Conservation (phyloP, 2,797 vertebrate species). For the Carduelis carduelis region DNA sequence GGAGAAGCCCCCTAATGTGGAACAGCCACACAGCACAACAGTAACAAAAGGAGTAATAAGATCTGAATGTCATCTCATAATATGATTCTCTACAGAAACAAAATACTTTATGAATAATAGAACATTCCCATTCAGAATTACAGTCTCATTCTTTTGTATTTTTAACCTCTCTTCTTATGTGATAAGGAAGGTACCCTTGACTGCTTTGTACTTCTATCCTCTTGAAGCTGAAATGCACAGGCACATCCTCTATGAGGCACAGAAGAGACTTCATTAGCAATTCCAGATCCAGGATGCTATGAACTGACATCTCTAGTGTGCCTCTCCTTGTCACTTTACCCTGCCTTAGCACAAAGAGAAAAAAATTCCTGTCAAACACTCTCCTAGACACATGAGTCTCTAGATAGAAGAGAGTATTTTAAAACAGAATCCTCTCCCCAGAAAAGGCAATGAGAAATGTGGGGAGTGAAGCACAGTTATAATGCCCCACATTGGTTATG, state of each 20-base stretch:
- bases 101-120: slow-evolving; percentile 64
- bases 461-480: neutral
- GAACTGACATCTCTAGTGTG: slow-evolving; percentile 39
- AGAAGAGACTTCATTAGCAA: slow-evolving; percentile 40
- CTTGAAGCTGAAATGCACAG: slow-evolving; percentile 13
- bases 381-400: neutral
- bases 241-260: neutral
- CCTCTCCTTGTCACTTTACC: slow-evolving; percentile 52
- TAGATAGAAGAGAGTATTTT: slow-evolving; percentile 1
- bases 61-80: slow-evolving; percentile 25
- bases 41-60: slow-evolving; percentile 40
- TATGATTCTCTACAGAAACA: slow-evolving; percentile 53
- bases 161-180: slow-evolving; percentile 33
- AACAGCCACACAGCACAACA: slow-evolving; percentile 3
- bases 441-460: slow-evolving; percentile 11
- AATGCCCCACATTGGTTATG: neutral
- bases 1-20: slow-evolving; percentile 5
- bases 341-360: neutral
- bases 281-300: slow-evolving; percentile 36
- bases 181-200: slow-evolving; percentile 44
- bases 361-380: slow-evolving; percentile 34
- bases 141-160: slow-evolving; percentile 20
- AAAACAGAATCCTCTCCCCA: neutral
- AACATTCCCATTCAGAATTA: slow-evolving; percentile 14
- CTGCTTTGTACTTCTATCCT: neutral